Conservation (phyloP, 2,797 vertebrate genomes). For the Acrossocheilus fasciatus region DNA sequence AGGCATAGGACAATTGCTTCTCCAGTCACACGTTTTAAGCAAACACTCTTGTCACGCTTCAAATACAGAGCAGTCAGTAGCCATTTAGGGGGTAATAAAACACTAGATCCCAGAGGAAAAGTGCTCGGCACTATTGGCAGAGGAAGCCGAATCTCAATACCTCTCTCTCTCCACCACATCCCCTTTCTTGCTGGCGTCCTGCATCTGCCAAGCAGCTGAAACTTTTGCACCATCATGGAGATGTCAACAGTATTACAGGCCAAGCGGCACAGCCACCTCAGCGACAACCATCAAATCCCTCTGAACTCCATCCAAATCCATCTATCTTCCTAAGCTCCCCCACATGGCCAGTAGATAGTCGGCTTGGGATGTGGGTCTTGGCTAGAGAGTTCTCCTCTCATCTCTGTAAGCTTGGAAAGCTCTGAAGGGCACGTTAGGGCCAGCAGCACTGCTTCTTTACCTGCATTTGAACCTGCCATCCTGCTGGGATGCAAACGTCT, state of each 20-base stretch:
- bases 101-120: slow-evolving; percentile 64
- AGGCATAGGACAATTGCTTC: slow-evolving; percentile 11
- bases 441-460: slow-evolving; percentile 71
- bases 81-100: slow-evolving; percentile 51
- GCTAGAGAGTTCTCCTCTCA: slow-evolving; percentile 34
- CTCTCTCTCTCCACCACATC: slow-evolving; percentile 61
- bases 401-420: slow-evolving; percentile 44
- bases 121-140: slow-evolving; percentile 70
- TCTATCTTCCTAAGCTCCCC: slow-evolving; percentile 60
- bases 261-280: slow-evolving; percentile 69
- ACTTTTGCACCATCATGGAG: slow-evolving; percentile 74
- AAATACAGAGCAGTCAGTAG: slow-evolving; percentile 36
- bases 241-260: slow-evolving; percentile 64
- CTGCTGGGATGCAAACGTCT: slow-evolving; percentile 32
- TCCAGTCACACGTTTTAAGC: slow-evolving; percentile 38
- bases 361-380: slow-evolving; percentile 26
- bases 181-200: slow-evolving; percentile 66
- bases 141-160: slow-evolving; percentile 63
- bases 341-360: slow-evolving; percentile 21
- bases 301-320: slow-evolving; percentile 74
- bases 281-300: slow-evolving; percentile 72
- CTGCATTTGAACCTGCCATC: slow-evolving; percentile 57
- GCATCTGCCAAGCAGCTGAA: slow-evolving; percentile 75
- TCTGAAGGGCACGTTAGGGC: slow-evolving; percentile 65
- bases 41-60: slow-evolving; percentile 32